phyloP scores from a whole-genome alignment of 53 echinoderm and acorn worm species.

The Paracentrotus lividus region DNA sequence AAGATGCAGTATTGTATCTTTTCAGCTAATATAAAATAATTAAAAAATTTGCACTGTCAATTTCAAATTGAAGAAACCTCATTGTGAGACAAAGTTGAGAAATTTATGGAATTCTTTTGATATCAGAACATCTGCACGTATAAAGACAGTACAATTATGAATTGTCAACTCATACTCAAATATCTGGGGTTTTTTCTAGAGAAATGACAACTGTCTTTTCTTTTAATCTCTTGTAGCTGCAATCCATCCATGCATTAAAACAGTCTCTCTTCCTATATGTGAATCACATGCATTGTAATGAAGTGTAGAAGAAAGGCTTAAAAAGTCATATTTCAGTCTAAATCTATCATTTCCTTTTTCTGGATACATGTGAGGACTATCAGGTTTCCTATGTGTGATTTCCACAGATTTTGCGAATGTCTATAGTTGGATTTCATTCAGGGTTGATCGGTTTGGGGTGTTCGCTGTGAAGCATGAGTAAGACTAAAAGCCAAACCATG shows the following conservation, averaged over 20 bases:
- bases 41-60: too few relatives aligned
- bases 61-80: neutral
- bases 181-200: too few relatives aligned
- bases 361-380: constrained; percentile 42
- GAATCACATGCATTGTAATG: constrained; percentile 18
- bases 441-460: constrained; percentile 1
- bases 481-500: constrained; percentile 26
- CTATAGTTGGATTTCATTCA: constrained; percentile 23
- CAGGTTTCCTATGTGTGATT: constrained; percentile 46
- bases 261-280: neutral
- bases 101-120: neutral
- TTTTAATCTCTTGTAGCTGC: neutral
- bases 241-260: neutral
- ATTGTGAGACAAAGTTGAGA: neutral
- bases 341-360: constrained; percentile 60
- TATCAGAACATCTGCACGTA: neutral
- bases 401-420: constrained; percentile 34
- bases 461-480: neutral
- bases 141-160: neutral
- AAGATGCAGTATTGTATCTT: too few relatives aligned
- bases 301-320: neutral
- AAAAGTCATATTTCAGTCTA: constrained; percentile 47
- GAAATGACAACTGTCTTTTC: neutral
- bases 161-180: too few relatives aligned
- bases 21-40: too few relatives aligned